A percentile compares a stretch with the other conserved stretches of the same genome.
These are phyloP conservation scores for Stigmatopora argus DNA, from an alignment of 2,113 vertebrate genomes.

Conservation along the genomic window DNA sequence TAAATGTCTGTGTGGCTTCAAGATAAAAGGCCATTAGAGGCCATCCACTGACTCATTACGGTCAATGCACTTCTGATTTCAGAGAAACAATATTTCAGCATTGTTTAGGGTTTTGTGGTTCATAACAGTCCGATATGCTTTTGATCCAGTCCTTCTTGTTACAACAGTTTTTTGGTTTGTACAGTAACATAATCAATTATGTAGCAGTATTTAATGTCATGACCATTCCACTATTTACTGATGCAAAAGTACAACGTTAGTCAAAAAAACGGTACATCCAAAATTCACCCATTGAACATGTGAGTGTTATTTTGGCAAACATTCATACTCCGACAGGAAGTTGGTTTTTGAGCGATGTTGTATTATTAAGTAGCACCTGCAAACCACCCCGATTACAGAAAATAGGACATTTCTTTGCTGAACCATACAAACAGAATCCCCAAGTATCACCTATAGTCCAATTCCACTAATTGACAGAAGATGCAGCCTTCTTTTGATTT, in stretches of 20 bases:
- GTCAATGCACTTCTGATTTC: neutral
- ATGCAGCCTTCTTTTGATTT: neutral
- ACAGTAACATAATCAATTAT: neutral
- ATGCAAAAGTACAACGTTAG: neutral
- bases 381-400: conserved; percentile 13
- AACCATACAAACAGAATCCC: conserved; percentile 42
- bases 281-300: neutral
- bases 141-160: neutral
- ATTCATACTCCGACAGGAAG: neutral
- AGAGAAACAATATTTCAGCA: neutral
- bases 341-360: conserved; percentile 4
- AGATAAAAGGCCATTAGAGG: neutral
- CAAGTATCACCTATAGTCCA: conserved; percentile 33
- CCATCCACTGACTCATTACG: neutral
- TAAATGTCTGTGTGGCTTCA: neutral
- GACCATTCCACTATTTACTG: neutral
- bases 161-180: neutral
- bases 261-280: neutral
- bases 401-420: conserved; percentile 34
- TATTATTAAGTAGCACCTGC: conserved; percentile 24
- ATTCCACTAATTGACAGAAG: conserved; percentile 42
- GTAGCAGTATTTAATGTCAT: neutral
- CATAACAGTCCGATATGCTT: neutral
- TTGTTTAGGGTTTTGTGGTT: neutral
- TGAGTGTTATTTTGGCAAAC: neutral